Evolutionary conservation across 2,113 vertebrate species (phyloP), one percentile per base, ranked within the genome.

Genomic region (Nestor notabilis): DNA sequence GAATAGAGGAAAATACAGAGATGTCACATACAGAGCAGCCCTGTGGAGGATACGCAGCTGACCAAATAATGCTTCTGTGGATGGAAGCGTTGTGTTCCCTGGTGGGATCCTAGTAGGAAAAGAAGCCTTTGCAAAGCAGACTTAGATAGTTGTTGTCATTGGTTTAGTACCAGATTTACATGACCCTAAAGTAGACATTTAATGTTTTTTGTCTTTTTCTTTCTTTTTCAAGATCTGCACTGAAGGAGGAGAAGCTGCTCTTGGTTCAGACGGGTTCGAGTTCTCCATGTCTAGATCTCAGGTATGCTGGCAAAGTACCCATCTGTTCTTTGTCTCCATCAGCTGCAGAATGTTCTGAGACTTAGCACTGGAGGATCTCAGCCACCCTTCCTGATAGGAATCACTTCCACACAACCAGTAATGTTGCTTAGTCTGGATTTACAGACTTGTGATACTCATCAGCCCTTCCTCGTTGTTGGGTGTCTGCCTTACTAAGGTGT

Each of bases 251-350:
- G 95, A 98, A 98, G 95, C 81, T 99, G 89, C 98, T 98, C 11
- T 83, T 99, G 95, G 98, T 99, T 39, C 99, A 99, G 98, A 99
- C 99, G 0, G 99, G 99, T 10, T 99, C 99, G 47, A 99, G 99
- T 93, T 99, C 99, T 10, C 99, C 99, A 0, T 99, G 99, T 94
- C 96, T 99, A 46, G 99, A 99, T 95, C 97, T 99, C 35, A 99
- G 99, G 99, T 99, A 96, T 0, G 5, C 27, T 37, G 64, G 25
- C 53, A 12, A 39, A 47, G 10, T 4, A 5, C 17, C 11, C 0
- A 0, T 10, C 13, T 20, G 66, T 28, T 14, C 1, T 7, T 46
- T 29, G 70, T 61, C 41, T n/a, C 71, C 39, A 7, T 5, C 52
- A 31, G 75, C 70, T 50, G 61, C 58, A 49, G 87, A 37, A 8